A percentile compares a stretch with the other conserved stretches of the same genome.
These are phyloP conservation scores for Prunella strophiata DNA, from an alignment of 2,797 vertebrate species.

Conservation along the genomic window DNA sequence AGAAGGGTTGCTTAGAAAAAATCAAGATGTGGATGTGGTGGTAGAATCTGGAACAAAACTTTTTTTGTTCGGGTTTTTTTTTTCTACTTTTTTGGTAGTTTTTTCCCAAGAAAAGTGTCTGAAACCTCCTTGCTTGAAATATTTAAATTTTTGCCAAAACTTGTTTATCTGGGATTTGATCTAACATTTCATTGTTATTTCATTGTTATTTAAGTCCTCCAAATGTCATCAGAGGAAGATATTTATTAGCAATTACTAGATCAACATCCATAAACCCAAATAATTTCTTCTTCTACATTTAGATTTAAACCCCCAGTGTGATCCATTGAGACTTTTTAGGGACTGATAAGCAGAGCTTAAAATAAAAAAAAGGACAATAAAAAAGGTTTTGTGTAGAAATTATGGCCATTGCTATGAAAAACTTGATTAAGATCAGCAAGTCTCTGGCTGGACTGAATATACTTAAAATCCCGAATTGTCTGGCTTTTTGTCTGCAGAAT, in stretches of 20 bases:
- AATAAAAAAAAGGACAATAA: not conserved
- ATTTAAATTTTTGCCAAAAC: not conserved
- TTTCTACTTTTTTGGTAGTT: not conserved
- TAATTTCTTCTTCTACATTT: not conserved
- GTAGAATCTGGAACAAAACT: not conserved
- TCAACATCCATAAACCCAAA: not conserved
- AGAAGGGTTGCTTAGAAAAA: constrained; percentile 6
- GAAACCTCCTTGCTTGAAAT: not conserved
- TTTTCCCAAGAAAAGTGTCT: not conserved
- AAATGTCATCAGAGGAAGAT: not conserved
- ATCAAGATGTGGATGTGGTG: not conserved
- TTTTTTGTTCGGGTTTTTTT: not conserved
- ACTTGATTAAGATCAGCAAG: constrained; percentile 48
- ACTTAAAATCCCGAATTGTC: constrained; percentile 48
- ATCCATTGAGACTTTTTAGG: not conserved
- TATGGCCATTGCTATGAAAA: not conserved
- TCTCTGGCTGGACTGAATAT: constrained; percentile 15
- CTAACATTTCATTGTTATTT: not conserved
- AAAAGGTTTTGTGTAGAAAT: constrained; percentile 17
- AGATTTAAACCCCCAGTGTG: not conserved
- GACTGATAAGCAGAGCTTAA: not conserved
- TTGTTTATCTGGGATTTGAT: not conserved
- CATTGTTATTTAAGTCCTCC: not conserved
- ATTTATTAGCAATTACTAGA: not conserved
- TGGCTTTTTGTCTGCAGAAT: constrained; percentile 47